These are phyloP conservation scores for Atherinomorus stipes DNA, from an alignment of 2,113 vertebrate genomes.

Conservation along the genomic window DNA sequence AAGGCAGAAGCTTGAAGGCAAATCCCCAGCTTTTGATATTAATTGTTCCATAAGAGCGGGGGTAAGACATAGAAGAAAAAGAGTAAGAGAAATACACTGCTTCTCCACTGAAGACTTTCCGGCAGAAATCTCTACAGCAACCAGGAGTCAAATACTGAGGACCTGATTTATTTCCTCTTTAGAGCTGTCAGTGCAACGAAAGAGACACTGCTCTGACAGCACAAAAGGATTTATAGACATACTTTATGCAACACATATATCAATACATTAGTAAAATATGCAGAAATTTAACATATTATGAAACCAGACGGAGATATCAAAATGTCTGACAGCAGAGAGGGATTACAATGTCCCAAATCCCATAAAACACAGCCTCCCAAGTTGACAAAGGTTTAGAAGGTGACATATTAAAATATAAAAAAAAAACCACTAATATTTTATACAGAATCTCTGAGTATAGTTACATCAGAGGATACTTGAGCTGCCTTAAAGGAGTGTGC, in stretches of 20 bases:
- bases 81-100: conserved; percentile 20
- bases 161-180: conserved; percentile 46
- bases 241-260: neutral
- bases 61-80: neutral
- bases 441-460: neutral
- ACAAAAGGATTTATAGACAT: neutral
- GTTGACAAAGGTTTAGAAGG: neutral
- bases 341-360: neutral
- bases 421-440: neutral
- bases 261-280: neutral
- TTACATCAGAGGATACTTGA: neutral
- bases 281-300: neutral
- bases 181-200: conserved; percentile 16
- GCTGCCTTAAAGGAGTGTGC: conserved; percentile 22
- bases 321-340: neutral
- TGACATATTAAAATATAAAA: conserved; percentile 13
- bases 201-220: neutral
- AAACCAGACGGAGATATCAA: neutral
- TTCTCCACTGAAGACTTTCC: conserved; percentile 14
- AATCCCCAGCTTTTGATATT: conserved; percentile 16
- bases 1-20: conserved; percentile 3
- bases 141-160: conserved; percentile 40
- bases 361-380: neutral
- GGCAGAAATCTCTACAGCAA: conserved; percentile 39
- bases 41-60: conserved; percentile 2